Percentiles rank a stretch among this genome's conserved stretches.
phyloP scores from a whole-genome alignment of 1,140 invertebrate species.

The Drosophila nannoptera region DNA sequence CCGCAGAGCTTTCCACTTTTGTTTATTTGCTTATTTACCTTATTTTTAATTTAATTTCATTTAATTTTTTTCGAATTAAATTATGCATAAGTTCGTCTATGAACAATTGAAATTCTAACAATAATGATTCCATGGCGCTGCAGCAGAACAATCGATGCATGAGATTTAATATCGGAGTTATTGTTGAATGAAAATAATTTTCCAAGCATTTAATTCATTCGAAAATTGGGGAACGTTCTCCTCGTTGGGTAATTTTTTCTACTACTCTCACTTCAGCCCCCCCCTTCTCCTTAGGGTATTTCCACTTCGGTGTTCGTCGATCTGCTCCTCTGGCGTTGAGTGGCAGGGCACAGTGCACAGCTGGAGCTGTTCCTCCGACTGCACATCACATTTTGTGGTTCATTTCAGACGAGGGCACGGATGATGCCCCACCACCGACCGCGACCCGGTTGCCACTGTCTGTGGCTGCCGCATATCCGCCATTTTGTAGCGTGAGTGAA shows the following conservation, averaged over 20 bases:
- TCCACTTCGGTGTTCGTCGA: background rate
- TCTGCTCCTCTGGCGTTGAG: conserved; percentile 1
- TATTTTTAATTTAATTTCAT: background rate
- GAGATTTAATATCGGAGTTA: background rate
- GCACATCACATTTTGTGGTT: conserved; percentile 46
- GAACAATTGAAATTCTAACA: conserved; percentile 6
- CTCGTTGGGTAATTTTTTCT: no score
- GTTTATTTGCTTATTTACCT: background rate
- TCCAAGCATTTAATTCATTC: no score
- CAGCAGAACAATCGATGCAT: background rate
- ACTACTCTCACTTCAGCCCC: no score
- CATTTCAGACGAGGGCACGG: conserved; percentile 31
- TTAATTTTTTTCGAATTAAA: background rate
- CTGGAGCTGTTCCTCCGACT: conserved; percentile 29
- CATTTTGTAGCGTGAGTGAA: conserved; percentile 18
- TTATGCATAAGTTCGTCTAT: background rate
- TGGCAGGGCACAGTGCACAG: conserved; percentile 21
- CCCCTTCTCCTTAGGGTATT: background rate
- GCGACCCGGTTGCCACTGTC: background rate
- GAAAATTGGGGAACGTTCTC: no score
- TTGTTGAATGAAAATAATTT: background rate
- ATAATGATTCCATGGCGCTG: background rate
- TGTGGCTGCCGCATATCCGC: conserved; percentile 1
- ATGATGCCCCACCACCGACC: background rate
- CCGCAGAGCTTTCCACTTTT: conserved; percentile 21